phyloP scores from a whole-genome alignment of 2,113 vertebrate species.

The Sardina pilchardus region DNA sequence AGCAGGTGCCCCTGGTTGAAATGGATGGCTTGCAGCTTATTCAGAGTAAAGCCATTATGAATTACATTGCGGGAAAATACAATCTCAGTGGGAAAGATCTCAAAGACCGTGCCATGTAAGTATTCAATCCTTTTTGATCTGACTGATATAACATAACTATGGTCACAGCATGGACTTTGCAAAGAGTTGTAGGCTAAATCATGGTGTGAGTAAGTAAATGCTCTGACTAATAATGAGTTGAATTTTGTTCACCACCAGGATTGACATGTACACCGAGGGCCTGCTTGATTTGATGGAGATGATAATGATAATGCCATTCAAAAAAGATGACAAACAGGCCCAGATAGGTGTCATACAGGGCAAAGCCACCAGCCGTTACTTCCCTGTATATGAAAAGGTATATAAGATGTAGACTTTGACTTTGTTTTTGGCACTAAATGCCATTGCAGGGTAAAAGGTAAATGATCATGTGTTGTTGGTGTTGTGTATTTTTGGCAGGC shows the following conservation, averaged over 20 bases:
- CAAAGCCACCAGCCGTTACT: constrained; percentile 75
- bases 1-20: constrained; percentile 89
- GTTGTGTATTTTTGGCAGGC: constrained; percentile 63
- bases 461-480: not conserved
- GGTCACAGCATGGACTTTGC: not conserved
- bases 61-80: constrained; percentile 88
- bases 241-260: constrained; percentile 65
- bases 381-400: constrained; percentile 89
- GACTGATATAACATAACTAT: not conserved
- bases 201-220: not conserved
- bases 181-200: not conserved
- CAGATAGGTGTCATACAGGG: constrained; percentile 67
- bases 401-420: no score
- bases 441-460: not conserved
- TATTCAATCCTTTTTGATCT: not conserved
- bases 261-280: constrained; percentile 86
- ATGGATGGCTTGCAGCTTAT: constrained; percentile 89
- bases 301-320: constrained; percentile 72
- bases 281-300: constrained; percentile 78
- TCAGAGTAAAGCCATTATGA: constrained; percentile 83
- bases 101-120: constrained; percentile 82
- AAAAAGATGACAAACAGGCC: constrained; percentile 60
- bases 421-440: not conserved
- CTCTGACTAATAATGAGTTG: not conserved
- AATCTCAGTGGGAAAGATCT: constrained; percentile 82